Evolutionary conservation across 1,140 invertebrate genomes (phyloP).

Genomic region (Sycophaga agraensis): DNA sequence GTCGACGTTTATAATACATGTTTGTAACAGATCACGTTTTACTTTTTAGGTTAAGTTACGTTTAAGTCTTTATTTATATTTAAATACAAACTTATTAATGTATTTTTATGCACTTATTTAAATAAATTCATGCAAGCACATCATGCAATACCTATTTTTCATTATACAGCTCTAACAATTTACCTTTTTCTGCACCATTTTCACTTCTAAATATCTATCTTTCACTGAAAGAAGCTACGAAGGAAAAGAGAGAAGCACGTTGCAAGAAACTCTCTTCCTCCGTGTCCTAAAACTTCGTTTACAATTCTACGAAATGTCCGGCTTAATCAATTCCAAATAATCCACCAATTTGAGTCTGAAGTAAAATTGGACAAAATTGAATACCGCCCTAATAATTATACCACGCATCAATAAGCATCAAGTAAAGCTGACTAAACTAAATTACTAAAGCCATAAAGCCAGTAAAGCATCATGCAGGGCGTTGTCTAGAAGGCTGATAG

Average conservation of each 20-base stretch:
- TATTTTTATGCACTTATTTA: neutral
- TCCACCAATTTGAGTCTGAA: neutral
- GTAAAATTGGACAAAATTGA: neutral
- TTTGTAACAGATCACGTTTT: slow-evolving; percentile 5
- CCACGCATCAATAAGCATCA: no score
- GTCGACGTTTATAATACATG: no score
- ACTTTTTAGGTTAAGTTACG: slow-evolving; percentile 8
- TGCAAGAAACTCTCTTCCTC: slow-evolving; percentile 11
- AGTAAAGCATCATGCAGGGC: slow-evolving; percentile 5
- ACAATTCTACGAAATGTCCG: neutral
- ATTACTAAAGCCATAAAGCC: no score
- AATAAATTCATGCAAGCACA: neutral
- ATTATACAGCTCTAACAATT: neutral
- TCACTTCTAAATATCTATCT: neutral
- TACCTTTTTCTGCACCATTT: slow-evolving; percentile 32
- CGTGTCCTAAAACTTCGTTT: neutral
- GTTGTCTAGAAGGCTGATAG: slow-evolving; percentile 11
- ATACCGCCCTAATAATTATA: neutral
- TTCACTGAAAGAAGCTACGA: neutral
- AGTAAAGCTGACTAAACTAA: no score
- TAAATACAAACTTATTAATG: no score
- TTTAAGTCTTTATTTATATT: neutral
- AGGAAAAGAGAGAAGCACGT: slow-evolving; percentile 21
- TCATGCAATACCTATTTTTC: neutral
- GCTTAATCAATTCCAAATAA: neutral